These are phyloP conservation scores for Octopus bimaculoides DNA, from an alignment of 1,140 invertebrate species.

Conservation along the genomic window DNA sequence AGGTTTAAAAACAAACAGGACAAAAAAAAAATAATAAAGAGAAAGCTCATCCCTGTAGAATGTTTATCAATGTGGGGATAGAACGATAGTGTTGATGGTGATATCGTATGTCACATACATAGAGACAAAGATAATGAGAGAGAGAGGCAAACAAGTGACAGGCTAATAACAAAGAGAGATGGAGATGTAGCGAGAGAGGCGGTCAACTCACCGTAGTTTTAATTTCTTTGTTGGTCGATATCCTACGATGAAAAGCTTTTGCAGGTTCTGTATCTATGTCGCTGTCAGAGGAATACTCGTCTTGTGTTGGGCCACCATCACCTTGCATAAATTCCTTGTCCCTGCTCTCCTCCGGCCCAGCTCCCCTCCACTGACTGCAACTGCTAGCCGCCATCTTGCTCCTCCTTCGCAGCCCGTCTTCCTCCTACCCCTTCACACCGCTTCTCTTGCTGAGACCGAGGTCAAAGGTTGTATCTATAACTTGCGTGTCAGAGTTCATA, in stretches of 20 bases:
- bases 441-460: not conserved
- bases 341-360: not conserved
- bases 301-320: not conserved
- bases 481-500: not conserved
- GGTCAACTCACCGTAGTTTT: conserved; percentile 63
- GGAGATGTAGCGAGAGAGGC: not conserved
- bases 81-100: not conserved
- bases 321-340: not conserved
- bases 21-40: no score
- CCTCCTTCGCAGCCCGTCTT: not conserved
- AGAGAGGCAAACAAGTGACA: not conserved
- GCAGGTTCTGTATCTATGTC: conserved; percentile 69
- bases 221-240: conserved; percentile 68
- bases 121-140: not conserved
- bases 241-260: conserved; percentile 65
- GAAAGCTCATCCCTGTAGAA: no score
- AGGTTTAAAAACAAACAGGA: no score
- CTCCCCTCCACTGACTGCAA: not conserved
- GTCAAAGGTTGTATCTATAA: not conserved
- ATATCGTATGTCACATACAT: not conserved
- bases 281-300: conserved; percentile 66
- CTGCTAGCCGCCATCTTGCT: not conserved
- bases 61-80: not conserved
- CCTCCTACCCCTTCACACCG: not conserved
- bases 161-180: not conserved